Evolutionary conservation across 2,797 vertebrate species (phyloP), one percentile per base, ranked within the genome.

Genomic region (Acanthiza pusilla): DNA sequence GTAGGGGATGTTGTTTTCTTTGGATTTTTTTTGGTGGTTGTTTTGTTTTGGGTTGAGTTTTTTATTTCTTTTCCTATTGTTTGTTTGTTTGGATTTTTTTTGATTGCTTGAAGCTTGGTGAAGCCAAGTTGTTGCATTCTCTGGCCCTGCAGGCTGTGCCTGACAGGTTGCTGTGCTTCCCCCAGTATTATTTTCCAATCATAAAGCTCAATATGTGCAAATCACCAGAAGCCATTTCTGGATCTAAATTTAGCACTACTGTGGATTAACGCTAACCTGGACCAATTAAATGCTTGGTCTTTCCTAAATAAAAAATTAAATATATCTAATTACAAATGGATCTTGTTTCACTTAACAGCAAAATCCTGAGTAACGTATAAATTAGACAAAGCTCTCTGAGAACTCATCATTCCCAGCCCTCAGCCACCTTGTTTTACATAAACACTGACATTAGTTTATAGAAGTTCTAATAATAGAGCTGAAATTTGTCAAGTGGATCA

Each of bases 381-480:
- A 91, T 38, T 12, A 88, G 78, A 85, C 8, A 5, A 70, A 91
- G 67, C 16, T 81, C 20, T 79, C 70, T 54, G 58, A 87, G 73
- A 86, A n/a, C 54, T 88, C 73, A 65, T 82, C 60, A 72, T 43
- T 85, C 78, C 53, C 76, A 77, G 67, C 30, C 34, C 57, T 93
- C 32, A 65, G 88, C 71, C 50, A 67, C 87, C 75, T 89, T 94
- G 26, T 60, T 94, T 94, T 92, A 93, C 70, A 81, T 85, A 91
- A 94, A 91, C 71, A 83, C 19, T 9, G 47, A 29, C 48, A 30
- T 83, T 62, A 71, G 83, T 97, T 97, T 97, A 94, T 84, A 80
- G 42, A 88, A 77, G 50, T 81, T 92, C 85, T 91, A 91, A 94
- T 91, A 85, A 82, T 88, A 96, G 67, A 89, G 26, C 70, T 53